phyloP scores from a whole-genome alignment of 2,797 vertebrate species.

The Gymnoscopelus microlampas region DNA sequence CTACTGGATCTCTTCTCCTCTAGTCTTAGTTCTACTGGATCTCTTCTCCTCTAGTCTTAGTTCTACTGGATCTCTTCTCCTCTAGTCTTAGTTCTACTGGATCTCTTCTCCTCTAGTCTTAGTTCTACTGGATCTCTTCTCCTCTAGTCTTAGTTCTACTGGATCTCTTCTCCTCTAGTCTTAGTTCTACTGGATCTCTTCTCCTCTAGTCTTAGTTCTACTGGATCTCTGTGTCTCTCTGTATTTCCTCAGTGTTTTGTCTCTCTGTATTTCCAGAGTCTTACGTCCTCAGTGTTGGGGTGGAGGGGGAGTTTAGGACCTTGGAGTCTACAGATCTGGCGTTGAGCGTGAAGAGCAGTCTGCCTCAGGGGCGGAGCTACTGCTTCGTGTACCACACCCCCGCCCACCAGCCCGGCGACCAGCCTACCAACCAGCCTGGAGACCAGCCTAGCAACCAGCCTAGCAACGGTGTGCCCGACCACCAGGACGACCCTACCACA shows the following conservation, averaged over 20 bases:
- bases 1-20: too few relatives aligned
- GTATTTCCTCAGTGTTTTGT: slow-evolving; percentile 55
- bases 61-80: too few relatives aligned
- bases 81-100: too few relatives aligned
- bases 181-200: too few relatives aligned
- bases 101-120: too few relatives aligned
- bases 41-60: too few relatives aligned
- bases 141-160: too few relatives aligned
- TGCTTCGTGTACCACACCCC: slow-evolving; percentile 89
- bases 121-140: too few relatives aligned
- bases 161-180: too few relatives aligned
- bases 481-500: slow-evolving; percentile 22
- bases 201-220: too few relatives aligned
- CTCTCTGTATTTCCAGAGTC: slow-evolving; percentile 54
- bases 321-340: slow-evolving; percentile 86
- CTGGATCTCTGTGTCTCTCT: background rate
- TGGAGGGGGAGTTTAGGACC: slow-evolving; percentile 78
- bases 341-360: slow-evolving; percentile 86
- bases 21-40: too few relatives aligned
- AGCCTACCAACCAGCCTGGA: slow-evolving; percentile 6
- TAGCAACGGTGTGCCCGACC: background rate
- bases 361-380: slow-evolving; percentile 86
- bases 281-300: slow-evolving; percentile 79
- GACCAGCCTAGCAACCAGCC: background rate
- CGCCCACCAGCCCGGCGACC: slow-evolving; percentile 34